phyloP scores from a whole-genome alignment of 2,888 invertebrate species.

The Diabrotica balteata region DNA sequence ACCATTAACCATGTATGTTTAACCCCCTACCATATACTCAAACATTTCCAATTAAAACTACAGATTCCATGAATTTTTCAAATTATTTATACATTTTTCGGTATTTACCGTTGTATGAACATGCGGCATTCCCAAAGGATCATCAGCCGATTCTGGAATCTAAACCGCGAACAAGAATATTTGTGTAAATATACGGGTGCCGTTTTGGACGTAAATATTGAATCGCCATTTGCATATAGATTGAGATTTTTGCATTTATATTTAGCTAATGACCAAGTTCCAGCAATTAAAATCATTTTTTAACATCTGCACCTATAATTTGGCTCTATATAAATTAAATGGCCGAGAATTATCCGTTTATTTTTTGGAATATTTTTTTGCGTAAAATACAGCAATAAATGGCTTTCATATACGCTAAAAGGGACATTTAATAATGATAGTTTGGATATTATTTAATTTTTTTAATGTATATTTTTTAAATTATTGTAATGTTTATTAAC shows the following conservation, averaged over 20 bases:
- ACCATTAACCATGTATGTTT: too few relatives aligned
- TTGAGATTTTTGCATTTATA: slow-evolving; percentile 52
- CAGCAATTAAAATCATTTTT: slow-evolving; percentile 39
- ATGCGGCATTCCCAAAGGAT: slow-evolving; percentile 1
- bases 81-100: too few relatives aligned
- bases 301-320: not conserved
- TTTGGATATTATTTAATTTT: too few relatives aligned
- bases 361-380: not conserved
- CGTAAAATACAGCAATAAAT: too few relatives aligned
- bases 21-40: too few relatives aligned
- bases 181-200: slow-evolving; percentile 16
- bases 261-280: slow-evolving; percentile 41
- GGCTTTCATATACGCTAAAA: too few relatives aligned
- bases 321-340: too few relatives aligned
- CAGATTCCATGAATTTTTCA: too few relatives aligned
- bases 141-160: slow-evolving; percentile 1
- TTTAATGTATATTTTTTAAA: too few relatives aligned
- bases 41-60: too few relatives aligned
- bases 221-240: slow-evolving; percentile 53
- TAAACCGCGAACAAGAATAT: slow-evolving; percentile 22
- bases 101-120: not conserved
- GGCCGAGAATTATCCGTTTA: not conserved
- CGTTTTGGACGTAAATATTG: slow-evolving; percentile 49
- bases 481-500: too few relatives aligned
- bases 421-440: too few relatives aligned